A percentile compares a stretch with the other conserved stretches of the same genome.
Evolutionary conservation across 2,888 invertebrate species (phyloP).

Genomic region (Blera fallax): DNA sequence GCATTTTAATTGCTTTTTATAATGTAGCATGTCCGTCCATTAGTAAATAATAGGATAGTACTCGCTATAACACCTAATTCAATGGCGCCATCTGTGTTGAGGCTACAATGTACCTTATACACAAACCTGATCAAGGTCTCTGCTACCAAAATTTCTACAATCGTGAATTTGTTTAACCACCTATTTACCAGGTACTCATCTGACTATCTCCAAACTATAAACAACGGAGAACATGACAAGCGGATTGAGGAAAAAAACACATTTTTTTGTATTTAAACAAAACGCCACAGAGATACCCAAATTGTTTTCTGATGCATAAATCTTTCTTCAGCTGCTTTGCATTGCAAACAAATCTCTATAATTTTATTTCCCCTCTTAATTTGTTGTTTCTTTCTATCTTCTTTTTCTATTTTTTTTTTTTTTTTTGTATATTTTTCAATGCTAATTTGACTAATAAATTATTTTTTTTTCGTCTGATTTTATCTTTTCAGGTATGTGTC

Average conservation of each 20-base stretch:
- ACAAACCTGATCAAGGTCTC: too few relatives aligned
- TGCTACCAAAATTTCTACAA: too few relatives aligned
- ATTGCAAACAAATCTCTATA: constrained; percentile 54
- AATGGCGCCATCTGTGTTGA: too few relatives aligned
- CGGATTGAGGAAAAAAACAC: not conserved
- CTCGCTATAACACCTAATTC: too few relatives aligned
- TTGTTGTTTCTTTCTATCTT: constrained; percentile 12
- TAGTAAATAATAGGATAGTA: too few relatives aligned
- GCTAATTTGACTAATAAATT: constrained; percentile 68
- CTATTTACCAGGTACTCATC: too few relatives aligned
- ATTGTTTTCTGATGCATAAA: constrained; percentile 64
- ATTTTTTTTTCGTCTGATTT: constrained; percentile 19
- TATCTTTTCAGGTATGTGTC: constrained; percentile 71
- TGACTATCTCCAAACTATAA: not conserved
- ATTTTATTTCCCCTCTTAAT: not conserved
- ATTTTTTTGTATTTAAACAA: constrained; percentile 53
- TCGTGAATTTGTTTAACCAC: too few relatives aligned
- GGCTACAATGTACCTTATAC: too few relatives aligned
- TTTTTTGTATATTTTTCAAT: constrained; percentile 35
- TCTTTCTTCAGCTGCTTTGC: constrained; percentile 57
- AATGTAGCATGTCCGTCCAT: too few relatives aligned
- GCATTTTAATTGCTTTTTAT: too few relatives aligned
- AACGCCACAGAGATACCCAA: constrained; percentile 51
- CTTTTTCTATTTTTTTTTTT: constrained; percentile 18
- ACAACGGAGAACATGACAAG: not conserved